Evolutionary conservation across 2,888 invertebrate species (phyloP), one percentile per base, ranked within the genome.

Genomic region (Idaea dimidiata): DNA sequence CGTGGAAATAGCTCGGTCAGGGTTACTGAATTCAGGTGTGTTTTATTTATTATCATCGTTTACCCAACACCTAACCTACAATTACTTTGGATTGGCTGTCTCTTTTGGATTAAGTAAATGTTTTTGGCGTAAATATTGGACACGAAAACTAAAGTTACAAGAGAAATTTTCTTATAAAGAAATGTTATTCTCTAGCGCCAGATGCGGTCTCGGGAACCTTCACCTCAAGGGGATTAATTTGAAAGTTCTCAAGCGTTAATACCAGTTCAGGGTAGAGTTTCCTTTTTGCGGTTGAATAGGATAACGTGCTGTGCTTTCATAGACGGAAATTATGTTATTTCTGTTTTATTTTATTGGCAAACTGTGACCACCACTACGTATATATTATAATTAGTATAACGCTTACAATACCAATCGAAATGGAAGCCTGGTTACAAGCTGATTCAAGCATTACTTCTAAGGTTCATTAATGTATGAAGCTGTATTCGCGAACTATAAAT

Each of bases 221-320:
- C 83, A 85, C 82, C 86, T 86, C 87, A 74, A 86, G 83, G 84
- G 87, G 87, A 87, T 88, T 88, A 85, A 89, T 89, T 88, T 85
- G 76, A 82, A 87, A 84, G 78, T 88, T 84, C 80, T 79, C 80
- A 72, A 80, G 79, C 80, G 80, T 85, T 89, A 83, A 84, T 85
- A 81, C 79, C 72, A 77, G 76, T 81, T 78, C 74, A 71, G 72
- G 79, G 72, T 80, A 78, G 75, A 82, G 84, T 84, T 83, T 82
- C 83, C 84, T 84, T 83, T 86, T 87, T 84, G 86, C 79, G 82
- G 82, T 75, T 70, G 76, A 77, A 78, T 69, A 76, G 80, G 78
- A 17, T 53, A 43, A 53, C 56, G 56, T 56, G 56, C 17, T 18
- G 17, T 56, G 59, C 43, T 59, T 43, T 14, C 43, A 18, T 16